Evolutionary conservation across 2,888 invertebrate genomes (phyloP).

Genomic region (Apomyelois bistriatella): DNA sequence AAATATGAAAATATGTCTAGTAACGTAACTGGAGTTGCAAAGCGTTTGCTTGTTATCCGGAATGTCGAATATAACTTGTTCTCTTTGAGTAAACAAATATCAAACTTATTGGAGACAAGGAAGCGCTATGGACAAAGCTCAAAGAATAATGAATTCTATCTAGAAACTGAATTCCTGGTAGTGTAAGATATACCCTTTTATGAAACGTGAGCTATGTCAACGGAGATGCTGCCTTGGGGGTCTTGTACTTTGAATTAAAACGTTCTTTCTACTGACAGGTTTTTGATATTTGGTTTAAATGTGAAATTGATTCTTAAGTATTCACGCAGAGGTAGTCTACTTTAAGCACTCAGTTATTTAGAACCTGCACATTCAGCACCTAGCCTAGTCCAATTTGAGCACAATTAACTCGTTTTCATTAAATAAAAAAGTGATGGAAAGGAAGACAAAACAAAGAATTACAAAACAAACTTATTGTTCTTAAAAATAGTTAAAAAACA

Average conservation of each 20-base stretch:
- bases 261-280: no score
- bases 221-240: no score
- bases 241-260: no score
- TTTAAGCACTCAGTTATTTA: no score
- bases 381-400: no score
- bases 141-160: neutral
- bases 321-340: no score
- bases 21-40: neutral
- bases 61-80: neutral
- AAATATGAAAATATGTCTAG: no score
- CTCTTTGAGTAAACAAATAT: slow-evolving; percentile 9
- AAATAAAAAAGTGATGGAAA: no score
- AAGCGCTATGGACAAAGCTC: neutral
- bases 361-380: no score
- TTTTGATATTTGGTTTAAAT: no score
- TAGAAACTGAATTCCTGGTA: neutral
- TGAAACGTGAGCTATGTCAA: neutral
- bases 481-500: slow-evolving; percentile 8
- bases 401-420: no score
- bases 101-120: neutral
- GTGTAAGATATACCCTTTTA: neutral
- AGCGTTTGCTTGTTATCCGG: neutral
- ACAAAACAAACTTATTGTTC: neutral
- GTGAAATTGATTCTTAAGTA: no score
- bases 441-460: neutral